Percentiles rank a stretch among this genome's conserved stretches.
phyloP scores from a whole-genome alignment of 2,888 invertebrate species.

The Embidobia sp. region DNA sequence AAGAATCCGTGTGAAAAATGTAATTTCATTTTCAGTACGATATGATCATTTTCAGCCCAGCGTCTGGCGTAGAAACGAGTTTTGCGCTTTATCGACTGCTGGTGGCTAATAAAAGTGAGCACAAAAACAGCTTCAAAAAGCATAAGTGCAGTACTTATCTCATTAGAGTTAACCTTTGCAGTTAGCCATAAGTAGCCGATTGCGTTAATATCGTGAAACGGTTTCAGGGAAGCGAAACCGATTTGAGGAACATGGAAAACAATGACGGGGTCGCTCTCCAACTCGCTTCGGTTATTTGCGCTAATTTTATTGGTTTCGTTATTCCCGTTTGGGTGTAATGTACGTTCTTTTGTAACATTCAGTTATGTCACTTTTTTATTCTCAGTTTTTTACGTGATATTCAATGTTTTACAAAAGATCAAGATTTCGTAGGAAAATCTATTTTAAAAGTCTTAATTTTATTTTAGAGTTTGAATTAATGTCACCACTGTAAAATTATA shows the following conservation, averaged over 20 bases:
- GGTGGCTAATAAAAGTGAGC: slow-evolving; percentile 44
- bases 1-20: no score
- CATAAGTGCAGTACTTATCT: slow-evolving; percentile 63
- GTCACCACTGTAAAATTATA: no score
- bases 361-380: neutral
- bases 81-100: slow-evolving; percentile 42
- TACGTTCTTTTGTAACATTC: no score
- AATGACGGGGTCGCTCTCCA: slow-evolving; percentile 21
- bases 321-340: neutral
- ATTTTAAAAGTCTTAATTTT: no score
- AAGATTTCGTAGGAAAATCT: no score
- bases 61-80: slow-evolving; percentile 16
- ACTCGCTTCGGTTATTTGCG: slow-evolving; percentile 8
- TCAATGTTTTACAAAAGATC: no score
- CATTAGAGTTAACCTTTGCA: slow-evolving; percentile 63
- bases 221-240: slow-evolving; percentile 35
- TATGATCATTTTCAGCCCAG: slow-evolving; percentile 8
- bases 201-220: slow-evolving; percentile 45
- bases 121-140: slow-evolving; percentile 48
- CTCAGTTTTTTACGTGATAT: neutral
- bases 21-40: slow-evolving; percentile 33
- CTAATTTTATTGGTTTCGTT: slow-evolving; percentile 30
- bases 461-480: no score
- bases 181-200: slow-evolving; percentile 57
- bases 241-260: slow-evolving; percentile 37